phyloP scores from a whole-genome alignment of 2,888 invertebrate species.

The Agrenia bidenticulata region DNA sequence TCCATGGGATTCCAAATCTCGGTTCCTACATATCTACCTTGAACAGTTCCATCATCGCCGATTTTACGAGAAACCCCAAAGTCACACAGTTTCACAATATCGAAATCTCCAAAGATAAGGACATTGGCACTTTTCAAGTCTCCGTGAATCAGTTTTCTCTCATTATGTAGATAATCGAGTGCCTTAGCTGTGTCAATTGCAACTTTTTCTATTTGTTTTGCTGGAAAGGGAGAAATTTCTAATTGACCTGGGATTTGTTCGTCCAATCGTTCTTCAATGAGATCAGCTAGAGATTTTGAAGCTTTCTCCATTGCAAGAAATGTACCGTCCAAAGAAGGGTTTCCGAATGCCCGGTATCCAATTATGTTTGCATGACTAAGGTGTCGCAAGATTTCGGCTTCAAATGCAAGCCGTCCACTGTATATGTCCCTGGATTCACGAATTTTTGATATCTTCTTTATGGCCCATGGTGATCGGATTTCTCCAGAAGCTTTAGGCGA shows the following conservation, averaged over 20 bases:
- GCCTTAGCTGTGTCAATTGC: slow-evolving; percentile 68
- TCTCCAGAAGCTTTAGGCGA: slow-evolving; percentile 67
- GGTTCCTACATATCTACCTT: slow-evolving; percentile 71
- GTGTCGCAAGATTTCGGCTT: slow-evolving; percentile 69
- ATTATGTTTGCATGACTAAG: slow-evolving; percentile 80
- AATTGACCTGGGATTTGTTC: slow-evolving; percentile 53
- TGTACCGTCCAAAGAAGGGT: slow-evolving; percentile 57
- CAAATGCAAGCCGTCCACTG: slow-evolving; percentile 58
- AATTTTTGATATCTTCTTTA: slow-evolving; percentile 66
- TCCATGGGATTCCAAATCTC: slow-evolving; percentile 79
- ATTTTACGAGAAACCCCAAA: slow-evolving; percentile 78
- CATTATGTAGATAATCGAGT: slow-evolving; percentile 73
- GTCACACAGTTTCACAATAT: slow-evolving; percentile 76
- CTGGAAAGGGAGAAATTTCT: slow-evolving; percentile 63
- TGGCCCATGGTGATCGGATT: slow-evolving; percentile 79
- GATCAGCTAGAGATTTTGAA: slow-evolving; percentile 69
- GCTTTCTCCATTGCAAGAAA: slow-evolving; percentile 76
- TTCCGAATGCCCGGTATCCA: slow-evolving; percentile 67
- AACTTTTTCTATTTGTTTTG: slow-evolving; percentile 64
- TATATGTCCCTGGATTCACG: slow-evolving; percentile 25
- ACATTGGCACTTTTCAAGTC: slow-evolving; percentile 82
- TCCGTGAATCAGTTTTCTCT: slow-evolving; percentile 71
- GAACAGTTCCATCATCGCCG: slow-evolving; percentile 65
- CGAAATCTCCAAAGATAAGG: slow-evolving; percentile 69
- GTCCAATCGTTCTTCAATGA: slow-evolving; percentile 66